Evolutionary conservation across 1,140 invertebrate genomes (phyloP).

Genomic region (Mya arenaria): DNA sequence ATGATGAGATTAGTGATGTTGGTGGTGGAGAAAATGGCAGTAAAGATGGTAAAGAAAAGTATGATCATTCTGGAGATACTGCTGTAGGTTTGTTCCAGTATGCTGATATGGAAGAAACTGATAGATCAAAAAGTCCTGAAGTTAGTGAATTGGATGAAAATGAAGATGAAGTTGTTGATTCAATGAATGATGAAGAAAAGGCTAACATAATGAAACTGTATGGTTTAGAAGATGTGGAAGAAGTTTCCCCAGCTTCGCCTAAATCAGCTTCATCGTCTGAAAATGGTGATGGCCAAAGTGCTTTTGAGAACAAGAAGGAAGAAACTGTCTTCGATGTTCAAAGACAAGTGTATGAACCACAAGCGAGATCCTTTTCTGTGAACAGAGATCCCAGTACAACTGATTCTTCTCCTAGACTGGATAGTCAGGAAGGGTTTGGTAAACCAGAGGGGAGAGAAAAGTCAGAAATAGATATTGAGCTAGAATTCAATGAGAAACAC

Average conservation of each 20-base stretch:
- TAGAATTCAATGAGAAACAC: not conserved
- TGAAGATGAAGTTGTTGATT: slow-evolving; percentile 24
- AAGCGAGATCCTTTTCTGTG: slow-evolving; percentile 20
- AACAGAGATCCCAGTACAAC: slow-evolving; percentile 35
- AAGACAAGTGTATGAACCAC: slow-evolving; percentile 51
- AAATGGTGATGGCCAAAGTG: not conserved
- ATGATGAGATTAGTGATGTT: slow-evolving; percentile 30
- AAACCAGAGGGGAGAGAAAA: not conserved
- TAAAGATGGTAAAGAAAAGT: not conserved
- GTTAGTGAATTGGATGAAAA: slow-evolving; percentile 23
- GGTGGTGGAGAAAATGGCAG: not conserved
- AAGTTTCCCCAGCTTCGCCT: slow-evolving; percentile 45
- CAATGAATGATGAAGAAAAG: slow-evolving; percentile 36
- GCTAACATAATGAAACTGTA: slow-evolving; percentile 46
- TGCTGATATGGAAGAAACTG: slow-evolving; percentile 12
- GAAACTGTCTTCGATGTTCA: slow-evolving; percentile 29
- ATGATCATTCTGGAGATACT: not conserved
- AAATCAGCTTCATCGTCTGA: slow-evolving; percentile 39
- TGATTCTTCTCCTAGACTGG: slow-evolving; percentile 40
- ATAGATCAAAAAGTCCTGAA: slow-evolving; percentile 32
- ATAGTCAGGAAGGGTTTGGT: not conserved
- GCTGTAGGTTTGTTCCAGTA: slow-evolving; percentile 48
- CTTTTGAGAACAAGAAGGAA: not conserved
- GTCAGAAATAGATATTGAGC: not conserved
- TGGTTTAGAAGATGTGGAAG: slow-evolving; percentile 44